These are phyloP conservation scores for Ariolimax columbianus DNA, from an alignment of 2,888 invertebrate genomes.

Conservation along the genomic window DNA sequence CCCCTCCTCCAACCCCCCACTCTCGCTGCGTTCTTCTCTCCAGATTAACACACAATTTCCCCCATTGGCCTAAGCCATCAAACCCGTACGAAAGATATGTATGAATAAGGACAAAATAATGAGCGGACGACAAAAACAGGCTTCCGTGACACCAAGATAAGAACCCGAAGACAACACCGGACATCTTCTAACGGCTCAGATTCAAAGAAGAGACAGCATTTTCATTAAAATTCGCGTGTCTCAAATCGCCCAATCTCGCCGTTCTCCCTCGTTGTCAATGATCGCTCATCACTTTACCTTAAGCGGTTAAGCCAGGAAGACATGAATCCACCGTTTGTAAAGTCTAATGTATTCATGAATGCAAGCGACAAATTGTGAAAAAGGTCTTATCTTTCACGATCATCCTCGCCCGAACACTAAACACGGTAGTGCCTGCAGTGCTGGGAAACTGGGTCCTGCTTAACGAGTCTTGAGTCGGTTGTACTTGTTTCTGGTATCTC, in stretches of 20 bases:
- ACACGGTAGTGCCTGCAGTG: not conserved
- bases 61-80: too few relatives aligned
- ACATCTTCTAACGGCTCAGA: slow-evolving; percentile 3
- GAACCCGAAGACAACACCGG: not conserved
- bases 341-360: slow-evolving; percentile 22
- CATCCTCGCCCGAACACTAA: not conserved
- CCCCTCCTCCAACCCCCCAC: too few relatives aligned
- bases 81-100: too few relatives aligned
- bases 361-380: slow-evolving; percentile 16
- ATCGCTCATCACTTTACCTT: not conserved
- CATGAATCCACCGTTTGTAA: slow-evolving; percentile 13
- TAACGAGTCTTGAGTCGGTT: not conserved
- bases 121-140: too few relatives aligned
- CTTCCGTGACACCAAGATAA: not conserved
- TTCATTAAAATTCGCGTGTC: slow-evolving; percentile 1
- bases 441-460: not conserved
- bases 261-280: not conserved
- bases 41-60: too few relatives aligned
- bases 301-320: not conserved
- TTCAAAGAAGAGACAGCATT: not conserved
- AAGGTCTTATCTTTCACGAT: not conserved
- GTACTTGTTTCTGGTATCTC: not conserved
- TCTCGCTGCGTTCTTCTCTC: too few relatives aligned
- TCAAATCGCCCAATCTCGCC: not conserved
- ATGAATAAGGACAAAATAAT: too few relatives aligned